Evolutionary conservation across 2,888 invertebrate genomes (phyloP).

Genomic region (Tiphia femorata): DNA sequence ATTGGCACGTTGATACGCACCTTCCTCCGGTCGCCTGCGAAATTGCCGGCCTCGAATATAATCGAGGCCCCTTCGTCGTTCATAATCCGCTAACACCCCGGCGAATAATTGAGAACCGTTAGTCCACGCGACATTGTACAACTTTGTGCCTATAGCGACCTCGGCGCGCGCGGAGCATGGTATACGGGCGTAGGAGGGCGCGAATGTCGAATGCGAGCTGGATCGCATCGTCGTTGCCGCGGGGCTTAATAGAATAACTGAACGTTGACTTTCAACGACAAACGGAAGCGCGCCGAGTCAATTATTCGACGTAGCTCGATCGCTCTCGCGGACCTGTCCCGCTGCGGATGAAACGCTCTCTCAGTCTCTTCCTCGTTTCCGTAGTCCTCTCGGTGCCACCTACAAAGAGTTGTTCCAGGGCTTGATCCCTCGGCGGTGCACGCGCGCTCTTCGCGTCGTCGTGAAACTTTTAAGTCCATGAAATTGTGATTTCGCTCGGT

Average conservation of each 20-base stretch:
- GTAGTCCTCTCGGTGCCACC: background rate
- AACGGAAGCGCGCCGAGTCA: conserved; percentile 42
- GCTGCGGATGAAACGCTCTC: background rate
- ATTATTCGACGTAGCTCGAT: conserved; percentile 45
- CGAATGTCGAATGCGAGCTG: conserved; percentile 12
- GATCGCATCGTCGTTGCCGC: conserved; percentile 19
- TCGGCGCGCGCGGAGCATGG: conserved; percentile 15
- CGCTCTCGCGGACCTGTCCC: too few relatives aligned
- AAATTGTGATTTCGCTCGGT: conserved; percentile 30
- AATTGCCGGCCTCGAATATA: too few relatives aligned
- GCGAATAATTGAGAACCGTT: conserved; percentile 35
- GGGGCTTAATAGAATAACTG: conserved; percentile 57
- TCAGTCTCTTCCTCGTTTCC: background rate
- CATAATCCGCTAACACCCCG: conserved; percentile 39
- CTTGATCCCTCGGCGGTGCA: background rate
- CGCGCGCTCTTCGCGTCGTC: conserved; percentile 6
- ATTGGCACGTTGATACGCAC: too few relatives aligned
- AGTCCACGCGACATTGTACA: conserved; percentile 4
- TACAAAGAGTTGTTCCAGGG: too few relatives aligned
- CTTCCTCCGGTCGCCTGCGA: too few relatives aligned
- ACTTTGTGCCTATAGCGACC: conserved; percentile 20
- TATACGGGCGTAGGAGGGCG: conserved; percentile 1
- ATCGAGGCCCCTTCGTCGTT: too few relatives aligned
- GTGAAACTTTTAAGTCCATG: conserved; percentile 38
- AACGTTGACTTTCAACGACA: conserved; percentile 49